phyloP scores from a whole-genome alignment of 2,888 invertebrate species.

The Caenorhabditis doughertyi region DNA sequence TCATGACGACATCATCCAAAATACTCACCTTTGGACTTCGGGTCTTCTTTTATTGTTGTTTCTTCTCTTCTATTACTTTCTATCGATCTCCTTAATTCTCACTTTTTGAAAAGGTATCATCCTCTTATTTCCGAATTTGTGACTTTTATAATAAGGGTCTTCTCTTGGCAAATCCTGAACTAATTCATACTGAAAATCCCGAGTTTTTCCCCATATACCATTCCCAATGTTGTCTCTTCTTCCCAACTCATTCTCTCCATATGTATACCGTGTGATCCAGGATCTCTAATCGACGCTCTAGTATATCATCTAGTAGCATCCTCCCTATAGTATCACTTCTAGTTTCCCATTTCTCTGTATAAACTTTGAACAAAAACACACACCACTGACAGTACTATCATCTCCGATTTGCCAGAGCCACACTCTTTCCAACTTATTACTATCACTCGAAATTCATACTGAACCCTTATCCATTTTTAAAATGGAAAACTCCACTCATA shows the following conservation, averaged over 20 bases:
- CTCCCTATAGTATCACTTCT: conserved; percentile 23
- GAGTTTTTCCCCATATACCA: conserved; percentile 11
- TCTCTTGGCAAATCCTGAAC: conserved; percentile 35
- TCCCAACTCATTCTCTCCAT: not conserved
- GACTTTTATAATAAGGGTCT: conserved; percentile 37
- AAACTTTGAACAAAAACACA: conserved; percentile 29
- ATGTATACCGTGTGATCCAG: conserved; percentile 42
- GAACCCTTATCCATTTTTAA: conserved; percentile 28
- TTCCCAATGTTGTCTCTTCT: conserved; percentile 28
- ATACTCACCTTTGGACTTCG: conserved; percentile 12
- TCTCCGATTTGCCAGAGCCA: conserved; percentile 45
- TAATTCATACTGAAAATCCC: conserved; percentile 3
- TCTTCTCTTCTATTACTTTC: conserved; percentile 8
- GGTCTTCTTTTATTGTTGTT: conserved; percentile 27
- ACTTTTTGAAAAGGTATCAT: conserved; percentile 51
- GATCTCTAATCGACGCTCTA: conserved; percentile 26
- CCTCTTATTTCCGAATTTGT: conserved; percentile 25
- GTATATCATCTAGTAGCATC: conserved; percentile 17
- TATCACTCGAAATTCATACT: conserved; percentile 12
- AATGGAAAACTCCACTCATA: conserved; percentile 6
- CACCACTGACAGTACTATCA: not conserved
- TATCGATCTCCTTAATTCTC: conserved; percentile 4
- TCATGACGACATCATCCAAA: not conserved
- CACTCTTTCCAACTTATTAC: conserved; percentile 40
- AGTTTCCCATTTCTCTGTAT: conserved; percentile 44